Base-by-base conservation (phyloP, 2,888 invertebrate genomes). In the Philereme vetulata region DNA sequence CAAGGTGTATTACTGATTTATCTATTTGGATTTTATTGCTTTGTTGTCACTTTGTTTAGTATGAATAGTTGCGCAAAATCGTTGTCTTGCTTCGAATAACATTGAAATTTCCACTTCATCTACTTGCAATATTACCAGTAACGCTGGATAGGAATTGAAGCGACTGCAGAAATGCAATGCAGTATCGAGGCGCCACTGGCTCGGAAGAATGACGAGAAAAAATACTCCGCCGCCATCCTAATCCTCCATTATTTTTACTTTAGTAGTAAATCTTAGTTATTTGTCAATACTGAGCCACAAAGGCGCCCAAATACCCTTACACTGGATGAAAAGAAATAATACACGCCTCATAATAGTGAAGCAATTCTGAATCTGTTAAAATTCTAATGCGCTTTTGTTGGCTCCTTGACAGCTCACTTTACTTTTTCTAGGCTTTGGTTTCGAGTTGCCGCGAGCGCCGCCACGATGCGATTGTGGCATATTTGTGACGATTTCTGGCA, bases 281-380 rank as follows among this genome's bases (percentile, higher is more conserved):
- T 92, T 92, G 92, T 92, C 92, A 91, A 92, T 92, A 92, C 86
- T 63, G 84, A 82, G 85, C 90, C 90, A 92, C 90, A 92, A 92
- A 86, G 85, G 88, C 85, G 78, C 79, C 88, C 90, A 90, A 92
- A 91, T 90, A 91, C 91, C 88, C 82, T 85, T 84, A 90, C 87
- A 86, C 84, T 88, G 78, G 82, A 72, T 81, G 83, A 85, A 89
- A 86, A 75, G 86, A 83, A 61, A 90, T 89, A 90, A 90, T 91
- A 87, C 90, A 88, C 90, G 86, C 89, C 88, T 85, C 86, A 87
- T 90, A 90, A 91, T 90, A 90, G 82, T 78, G 74, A 69, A 85
- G 84, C 90, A 87, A 92, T 92, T 89, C 85, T 80, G 82, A 84
- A 85, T 89, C 90, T 91, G 92, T 91, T 92, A 91, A 90, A 88